Conservation (phyloP, 2,797 vertebrate species). For the Pangasius djambal region DNA sequence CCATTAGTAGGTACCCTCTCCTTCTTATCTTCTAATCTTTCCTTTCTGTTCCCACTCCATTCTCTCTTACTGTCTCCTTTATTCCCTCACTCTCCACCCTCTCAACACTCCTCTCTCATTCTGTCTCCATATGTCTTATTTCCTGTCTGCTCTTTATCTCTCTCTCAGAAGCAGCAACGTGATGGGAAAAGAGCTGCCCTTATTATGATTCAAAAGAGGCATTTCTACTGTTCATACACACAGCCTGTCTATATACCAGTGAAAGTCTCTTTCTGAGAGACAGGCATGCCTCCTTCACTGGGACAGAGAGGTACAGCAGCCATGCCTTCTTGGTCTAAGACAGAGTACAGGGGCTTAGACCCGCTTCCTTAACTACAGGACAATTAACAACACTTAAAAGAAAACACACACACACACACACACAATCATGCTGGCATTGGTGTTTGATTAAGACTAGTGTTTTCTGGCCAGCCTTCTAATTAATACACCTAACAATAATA, state of each 20-base stretch:
- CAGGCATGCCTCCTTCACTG: neutral
- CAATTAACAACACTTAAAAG: neutral
- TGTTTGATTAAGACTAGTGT: neutral
- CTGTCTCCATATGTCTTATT: neutral
- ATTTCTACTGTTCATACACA: neutral
- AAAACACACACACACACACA: neutral
- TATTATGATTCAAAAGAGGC: neutral
- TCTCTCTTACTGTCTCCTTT: neutral
- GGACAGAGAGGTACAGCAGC: neutral
- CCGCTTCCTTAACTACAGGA: neutral
- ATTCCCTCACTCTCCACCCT: neutral
- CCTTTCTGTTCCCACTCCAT: neutral
- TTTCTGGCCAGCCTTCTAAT: neutral
- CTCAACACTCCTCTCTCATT: conserved; percentile 3
- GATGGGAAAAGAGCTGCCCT: neutral
- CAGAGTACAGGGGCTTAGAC: neutral
- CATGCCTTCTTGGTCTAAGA: neutral
- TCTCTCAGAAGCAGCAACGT: neutral
- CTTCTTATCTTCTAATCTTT: too few relatives aligned
- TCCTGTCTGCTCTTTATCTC: neutral
- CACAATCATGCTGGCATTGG: neutral
- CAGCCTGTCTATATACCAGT: neutral
- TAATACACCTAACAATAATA: conserved; percentile 3
- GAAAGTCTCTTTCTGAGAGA: neutral
- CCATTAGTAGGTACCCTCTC: neutral